Conservation (phyloP, 2,797 vertebrate genomes). For the Cynopterus sphinx region DNA sequence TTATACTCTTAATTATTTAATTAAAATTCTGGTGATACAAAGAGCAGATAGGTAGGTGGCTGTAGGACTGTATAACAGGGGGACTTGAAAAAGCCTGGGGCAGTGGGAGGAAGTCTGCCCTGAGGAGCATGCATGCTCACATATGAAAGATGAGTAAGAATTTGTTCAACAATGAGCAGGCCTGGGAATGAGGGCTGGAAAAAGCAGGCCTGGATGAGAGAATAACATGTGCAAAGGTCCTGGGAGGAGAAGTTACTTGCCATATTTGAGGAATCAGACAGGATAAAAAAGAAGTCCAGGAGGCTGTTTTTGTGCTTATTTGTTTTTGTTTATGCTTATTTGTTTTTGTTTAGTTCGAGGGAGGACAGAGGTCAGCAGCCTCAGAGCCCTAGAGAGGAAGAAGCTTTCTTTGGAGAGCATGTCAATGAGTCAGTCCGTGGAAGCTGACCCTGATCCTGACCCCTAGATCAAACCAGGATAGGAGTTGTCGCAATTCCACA, state of each 20-base stretch:
- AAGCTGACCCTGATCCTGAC: neutral
- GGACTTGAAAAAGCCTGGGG: neutral
- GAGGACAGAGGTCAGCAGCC: neutral
- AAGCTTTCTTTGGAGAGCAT: neutral
- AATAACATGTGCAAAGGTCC: neutral
- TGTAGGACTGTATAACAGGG: neutral
- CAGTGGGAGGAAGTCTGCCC: neutral
- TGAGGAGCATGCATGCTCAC: neutral
- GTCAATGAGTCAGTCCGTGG: neutral
- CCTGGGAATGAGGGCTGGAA: neutral
- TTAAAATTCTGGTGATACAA: constrained; percentile 27
- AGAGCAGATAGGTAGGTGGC: neutral
- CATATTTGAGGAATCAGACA: neutral
- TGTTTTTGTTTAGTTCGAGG: neutral
- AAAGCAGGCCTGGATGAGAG: neutral
- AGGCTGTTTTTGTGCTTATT: neutral
- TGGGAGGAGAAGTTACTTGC: neutral
- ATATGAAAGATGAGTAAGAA: neutral
- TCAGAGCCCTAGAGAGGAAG: neutral
- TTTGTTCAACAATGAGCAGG: neutral
- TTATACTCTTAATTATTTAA: neutral
- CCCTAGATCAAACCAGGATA: neutral
- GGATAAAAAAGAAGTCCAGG: neutral
- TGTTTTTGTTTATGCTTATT: too few species aligned
- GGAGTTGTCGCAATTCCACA: neutral